These are phyloP conservation scores for Hirudinaria manillensis DNA, from an alignment of 2,888 invertebrate species.

Conservation along the genomic window DNA sequence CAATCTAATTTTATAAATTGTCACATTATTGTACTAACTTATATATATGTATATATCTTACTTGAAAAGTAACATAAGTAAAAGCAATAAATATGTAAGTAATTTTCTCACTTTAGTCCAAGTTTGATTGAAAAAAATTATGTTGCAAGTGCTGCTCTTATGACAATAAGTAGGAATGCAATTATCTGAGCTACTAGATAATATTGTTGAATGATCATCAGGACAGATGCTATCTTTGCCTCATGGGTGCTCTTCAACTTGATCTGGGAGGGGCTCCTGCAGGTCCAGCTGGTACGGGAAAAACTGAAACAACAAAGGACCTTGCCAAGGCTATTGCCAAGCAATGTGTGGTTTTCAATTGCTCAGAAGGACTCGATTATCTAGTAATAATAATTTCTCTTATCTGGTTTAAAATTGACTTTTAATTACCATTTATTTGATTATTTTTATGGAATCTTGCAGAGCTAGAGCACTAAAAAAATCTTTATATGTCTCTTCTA, in stretches of 20 bases:
- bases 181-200: too few species aligned
- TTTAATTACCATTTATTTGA: background rate
- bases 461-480: background rate
- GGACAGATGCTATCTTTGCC: conserved; percentile 72
- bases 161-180: too few species aligned
- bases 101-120: too few species aligned
- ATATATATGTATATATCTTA: background rate
- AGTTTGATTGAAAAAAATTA: too few species aligned
- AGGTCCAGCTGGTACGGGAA: conserved; percentile 78
- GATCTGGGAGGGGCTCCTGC: conserved; percentile 81
- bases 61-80: background rate
- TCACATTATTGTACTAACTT: background rate
- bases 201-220: conserved; percentile 20
- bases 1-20: background rate
- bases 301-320: conserved; percentile 85
- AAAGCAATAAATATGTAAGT: too few species aligned
- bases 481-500: background rate
- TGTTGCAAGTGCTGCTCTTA: too few species aligned
- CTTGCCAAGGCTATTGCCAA: conserved; percentile 78
- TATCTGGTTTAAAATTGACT: background rate
- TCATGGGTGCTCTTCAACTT: conserved; percentile 82
- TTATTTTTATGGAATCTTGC: background rate
- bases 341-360: conserved; percentile 85
- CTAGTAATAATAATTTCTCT: conserved; percentile 50
- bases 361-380: conserved; percentile 70